Evolutionary conservation across 1,140 invertebrate species (phyloP), one percentile per base, ranked within the genome.

Genomic region (Drosophila bocqueti): DNA sequence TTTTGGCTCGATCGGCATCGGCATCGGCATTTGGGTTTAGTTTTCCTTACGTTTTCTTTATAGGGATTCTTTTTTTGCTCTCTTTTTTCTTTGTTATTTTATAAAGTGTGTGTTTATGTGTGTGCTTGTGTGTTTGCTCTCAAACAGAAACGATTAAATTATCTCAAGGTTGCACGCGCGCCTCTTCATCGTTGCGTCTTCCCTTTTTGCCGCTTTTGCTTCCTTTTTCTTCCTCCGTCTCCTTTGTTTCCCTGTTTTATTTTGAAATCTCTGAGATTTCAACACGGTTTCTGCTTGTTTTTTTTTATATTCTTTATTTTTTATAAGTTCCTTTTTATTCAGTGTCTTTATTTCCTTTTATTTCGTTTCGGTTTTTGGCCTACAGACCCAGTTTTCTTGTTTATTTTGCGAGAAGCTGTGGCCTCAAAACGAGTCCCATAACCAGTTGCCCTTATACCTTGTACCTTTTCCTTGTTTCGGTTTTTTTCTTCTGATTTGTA

Each of bases 101-200:
- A 21, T 45, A 45, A 21, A 15, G 36, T 49, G 49, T 52, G 29
- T 52, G 49, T 13, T 40, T 62, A 29, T 57, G 47, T 47, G 58
- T 52, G 46, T 54, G 49, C 6, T 1, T 52, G 29, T 52, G 50
- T 85, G 83, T 63, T 81, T 80, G 80, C 76, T 83, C 65, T 69
- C 68, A 81, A 84, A 83, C 77, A 81, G 65, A 71, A 79, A 69
- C 85, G 85, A 89, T 89, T 89, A 79, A 90, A 89, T 89, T 84
- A 87, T 89, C 81, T 84, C 84, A 89, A 89, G 84, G 84, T 84
- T 84, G 66, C 85, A 89, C 84, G 84, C 84, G 85, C 84, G 81
- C 85, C 54, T 61, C 42, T 66, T 66, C 36, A 36, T 24, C 49
- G 16, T 55, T 55, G 60, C 38, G 36, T 59, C 34, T 59, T 59